A percentile compares a stretch with the other conserved stretches of the same genome.
These are phyloP conservation scores for Umimayanthus chanpuru DNA, from an alignment of 92 coral and sea anemone species.

Conservation along the genomic window DNA sequence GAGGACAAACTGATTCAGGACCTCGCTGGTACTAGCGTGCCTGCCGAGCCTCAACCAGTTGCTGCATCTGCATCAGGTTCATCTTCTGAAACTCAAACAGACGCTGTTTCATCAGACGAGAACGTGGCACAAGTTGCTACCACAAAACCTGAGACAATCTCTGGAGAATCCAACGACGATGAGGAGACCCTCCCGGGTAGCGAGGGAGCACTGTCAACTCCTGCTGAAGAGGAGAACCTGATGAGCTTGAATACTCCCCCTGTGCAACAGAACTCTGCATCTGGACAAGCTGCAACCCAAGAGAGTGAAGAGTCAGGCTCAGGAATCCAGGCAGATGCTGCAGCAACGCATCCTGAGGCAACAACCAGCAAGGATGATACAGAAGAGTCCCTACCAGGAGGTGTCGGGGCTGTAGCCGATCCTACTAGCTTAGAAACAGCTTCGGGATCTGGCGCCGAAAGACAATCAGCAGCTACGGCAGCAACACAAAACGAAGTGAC, in stretches of 20 bases:
- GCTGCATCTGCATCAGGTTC: slow-evolving; percentile 13
- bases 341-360: not conserved
- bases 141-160: not conserved
- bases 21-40: slow-evolving; percentile 9
- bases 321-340: slow-evolving; percentile 18
- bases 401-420: slow-evolving; percentile 76
- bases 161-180: slow-evolving; percentile 17
- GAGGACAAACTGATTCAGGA: slow-evolving; percentile 4
- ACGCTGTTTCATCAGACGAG: not conserved
- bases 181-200: slow-evolving; percentile 49
- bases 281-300: slow-evolving; percentile 8
- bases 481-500: not conserved
- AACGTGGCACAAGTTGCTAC: not conserved
- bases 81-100: not conserved
- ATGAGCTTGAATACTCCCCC: slow-evolving; percentile 37
- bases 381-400: slow-evolving; percentile 90
- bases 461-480: not conserved
- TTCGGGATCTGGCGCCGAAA: slow-evolving; percentile 22
- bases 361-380: slow-evolving; percentile 12
- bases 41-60: not conserved
- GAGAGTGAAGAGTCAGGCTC: slow-evolving; percentile 52
- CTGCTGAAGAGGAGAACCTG: slow-evolving; percentile 23
- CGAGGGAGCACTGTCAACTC: slow-evolving; percentile 40
- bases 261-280: not conserved
- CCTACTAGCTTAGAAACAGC: slow-evolving; percentile 41